These are phyloP conservation scores for Oxyura jamaicensis DNA, from an alignment of 2,113 vertebrate genomes.

Conservation along the genomic window DNA sequence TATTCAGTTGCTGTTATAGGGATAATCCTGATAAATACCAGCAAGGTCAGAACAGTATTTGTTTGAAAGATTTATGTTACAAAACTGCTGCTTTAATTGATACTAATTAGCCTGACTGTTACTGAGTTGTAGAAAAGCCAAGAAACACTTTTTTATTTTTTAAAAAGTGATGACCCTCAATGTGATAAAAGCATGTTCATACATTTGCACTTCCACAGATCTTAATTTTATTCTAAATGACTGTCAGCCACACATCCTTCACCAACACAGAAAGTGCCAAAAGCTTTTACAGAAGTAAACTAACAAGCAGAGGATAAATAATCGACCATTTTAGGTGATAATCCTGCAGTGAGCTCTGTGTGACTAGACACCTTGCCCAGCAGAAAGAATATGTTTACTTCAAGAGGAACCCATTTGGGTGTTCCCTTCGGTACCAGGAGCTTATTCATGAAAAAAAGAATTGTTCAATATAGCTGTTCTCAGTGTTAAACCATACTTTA, in stretches of 20 bases:
- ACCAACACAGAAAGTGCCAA: not conserved
- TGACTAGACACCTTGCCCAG: not conserved
- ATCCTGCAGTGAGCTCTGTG: not conserved
- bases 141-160: not conserved
- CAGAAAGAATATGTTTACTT: not conserved
- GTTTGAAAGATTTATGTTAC: not conserved
- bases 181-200: not conserved
- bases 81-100: not conserved
- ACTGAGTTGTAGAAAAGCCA: not conserved
- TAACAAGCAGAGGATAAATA: not conserved
- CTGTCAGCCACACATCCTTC: not conserved
- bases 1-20: not conserved
- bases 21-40: not conserved
- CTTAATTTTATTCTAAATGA: not conserved
- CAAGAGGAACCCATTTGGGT: not conserved
- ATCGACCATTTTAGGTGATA: not conserved
- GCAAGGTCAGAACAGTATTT: not conserved
- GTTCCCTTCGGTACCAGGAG: not conserved
- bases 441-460: not conserved
- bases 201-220: not conserved
- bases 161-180: accelerated
- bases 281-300: not conserved
- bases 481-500: not conserved
- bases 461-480: not conserved
- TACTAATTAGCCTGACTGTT: not conserved